These are phyloP conservation scores for Salvelinus fontinalis DNA, from an alignment of 2,113 vertebrate genomes.

Conservation along the genomic window DNA sequence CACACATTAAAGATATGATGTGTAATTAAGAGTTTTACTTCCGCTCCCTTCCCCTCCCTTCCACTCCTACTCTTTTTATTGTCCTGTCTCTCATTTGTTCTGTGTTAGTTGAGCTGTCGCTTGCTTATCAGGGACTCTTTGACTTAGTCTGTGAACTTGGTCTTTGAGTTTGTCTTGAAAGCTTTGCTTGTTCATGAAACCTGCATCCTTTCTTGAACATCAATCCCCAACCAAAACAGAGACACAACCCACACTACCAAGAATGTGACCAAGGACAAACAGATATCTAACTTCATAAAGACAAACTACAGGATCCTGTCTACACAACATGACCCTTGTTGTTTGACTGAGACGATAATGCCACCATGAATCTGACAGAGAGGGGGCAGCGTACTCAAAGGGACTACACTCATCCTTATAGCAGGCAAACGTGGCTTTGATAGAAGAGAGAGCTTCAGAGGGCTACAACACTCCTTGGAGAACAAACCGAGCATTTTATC, in stretches of 20 bases:
- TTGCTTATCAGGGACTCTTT: background rate
- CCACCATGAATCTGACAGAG: slow-evolving; percentile 46
- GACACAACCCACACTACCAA: background rate
- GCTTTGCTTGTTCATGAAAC: background rate
- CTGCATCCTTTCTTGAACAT: background rate
- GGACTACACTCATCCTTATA: slow-evolving; percentile 21
- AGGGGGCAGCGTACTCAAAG: slow-evolving; percentile 76
- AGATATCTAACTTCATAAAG: no score
- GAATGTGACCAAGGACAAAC: no score
- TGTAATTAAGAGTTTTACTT: slow-evolving; percentile 54
- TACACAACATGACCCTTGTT: no score
- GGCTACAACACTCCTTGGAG: background rate
- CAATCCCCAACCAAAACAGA: background rate
- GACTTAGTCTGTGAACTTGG: background rate
- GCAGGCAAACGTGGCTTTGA: background rate
- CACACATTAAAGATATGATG: slow-evolving; percentile 49
- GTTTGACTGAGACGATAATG: background rate
- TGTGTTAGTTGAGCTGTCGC: background rate
- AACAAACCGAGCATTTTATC: background rate
- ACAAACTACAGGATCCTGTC: no score
- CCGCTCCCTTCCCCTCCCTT: slow-evolving; percentile 2
- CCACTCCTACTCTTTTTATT: background rate
- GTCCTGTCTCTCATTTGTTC: no score
- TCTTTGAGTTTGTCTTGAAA: background rate
- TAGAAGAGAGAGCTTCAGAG: background rate